A percentile compares a stretch with the other conserved stretches of the same genome.
These are phyloP conservation scores for Chironex yamaguchii DNA, from an alignment of 30 jellyfish, hydroid and myxozoan genomes.

Conservation along the genomic window DNA sequence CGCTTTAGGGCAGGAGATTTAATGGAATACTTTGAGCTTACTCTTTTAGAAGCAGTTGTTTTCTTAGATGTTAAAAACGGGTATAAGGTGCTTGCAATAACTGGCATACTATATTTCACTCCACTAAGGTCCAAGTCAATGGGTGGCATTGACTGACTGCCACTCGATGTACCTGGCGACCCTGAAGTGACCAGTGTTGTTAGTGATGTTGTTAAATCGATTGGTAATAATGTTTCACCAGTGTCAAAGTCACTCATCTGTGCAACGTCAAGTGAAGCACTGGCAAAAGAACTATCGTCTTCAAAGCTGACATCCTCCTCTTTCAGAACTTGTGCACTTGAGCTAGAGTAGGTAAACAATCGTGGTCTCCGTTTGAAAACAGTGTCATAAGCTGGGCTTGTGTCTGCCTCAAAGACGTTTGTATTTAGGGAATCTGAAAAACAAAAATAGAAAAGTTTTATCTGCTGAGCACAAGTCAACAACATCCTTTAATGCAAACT, in stretches of 20 bases:
- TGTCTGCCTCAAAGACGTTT: constrained; percentile 88
- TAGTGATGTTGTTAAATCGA: not conserved
- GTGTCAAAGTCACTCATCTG: not conserved
- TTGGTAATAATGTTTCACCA: not conserved
- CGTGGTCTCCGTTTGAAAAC: constrained; percentile 92
- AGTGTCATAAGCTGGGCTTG: constrained; percentile 85
- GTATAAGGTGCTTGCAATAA: not conserved
- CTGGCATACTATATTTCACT: not conserved
- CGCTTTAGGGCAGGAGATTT: not conserved
- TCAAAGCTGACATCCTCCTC: constrained; percentile 79
- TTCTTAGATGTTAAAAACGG: not conserved
- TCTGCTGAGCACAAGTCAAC: too few relatives aligned
- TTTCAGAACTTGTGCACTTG: constrained; percentile 49
- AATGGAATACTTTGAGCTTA: not conserved
- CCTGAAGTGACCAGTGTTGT: not conserved
- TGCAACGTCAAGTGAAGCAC: not conserved
- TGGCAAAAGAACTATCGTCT: not conserved
- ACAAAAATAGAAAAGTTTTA: not conserved
- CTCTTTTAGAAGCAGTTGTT: not conserved
- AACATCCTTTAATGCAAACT: too few relatives aligned
- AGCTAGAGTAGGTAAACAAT: constrained; percentile 67
- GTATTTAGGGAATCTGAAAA: constrained; percentile 92
- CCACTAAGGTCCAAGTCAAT: not conserved
- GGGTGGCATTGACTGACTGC: not conserved
- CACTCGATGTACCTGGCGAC: not conserved